phyloP scores from a whole-genome alignment of 2,113 vertebrate genomes.

The Amazona guildingii region DNA sequence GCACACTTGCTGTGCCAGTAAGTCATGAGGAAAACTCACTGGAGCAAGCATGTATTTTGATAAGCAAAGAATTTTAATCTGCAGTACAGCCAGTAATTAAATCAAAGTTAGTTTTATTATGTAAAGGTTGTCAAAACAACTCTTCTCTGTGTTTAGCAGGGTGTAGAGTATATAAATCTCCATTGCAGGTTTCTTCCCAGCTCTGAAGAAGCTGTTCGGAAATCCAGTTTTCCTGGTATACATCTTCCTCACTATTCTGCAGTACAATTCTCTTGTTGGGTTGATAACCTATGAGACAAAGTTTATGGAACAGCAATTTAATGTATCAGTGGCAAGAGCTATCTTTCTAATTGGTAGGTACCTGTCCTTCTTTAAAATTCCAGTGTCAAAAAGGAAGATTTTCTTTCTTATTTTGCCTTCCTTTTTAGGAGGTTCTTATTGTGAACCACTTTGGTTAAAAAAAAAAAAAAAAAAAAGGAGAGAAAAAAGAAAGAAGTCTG shows the following conservation, averaged over 20 bases:
- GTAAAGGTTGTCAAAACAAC: background rate
- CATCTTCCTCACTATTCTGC: slow-evolving; percentile 78
- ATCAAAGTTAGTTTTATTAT: background rate
- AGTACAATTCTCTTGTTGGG: slow-evolving; percentile 83
- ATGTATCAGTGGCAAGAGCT: slow-evolving; percentile 82
- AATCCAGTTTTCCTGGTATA: slow-evolving; percentile 80
- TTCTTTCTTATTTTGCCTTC: background rate
- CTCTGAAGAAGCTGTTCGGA: slow-evolving; percentile 80
- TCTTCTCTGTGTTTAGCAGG: slow-evolving; percentile 7
- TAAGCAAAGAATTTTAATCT: background rate
- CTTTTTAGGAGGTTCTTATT: background rate
- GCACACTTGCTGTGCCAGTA: background rate
- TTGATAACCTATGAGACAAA: slow-evolving; percentile 85
- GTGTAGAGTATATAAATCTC: slow-evolving; percentile 6
- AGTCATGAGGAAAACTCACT: background rate
- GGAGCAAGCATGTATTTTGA: background rate
- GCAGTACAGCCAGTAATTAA: background rate
- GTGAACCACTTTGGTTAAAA: background rate
- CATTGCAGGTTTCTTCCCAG: slow-evolving; percentile 81
- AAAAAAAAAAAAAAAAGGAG: background rate
- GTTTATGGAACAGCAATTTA: slow-evolving; percentile 91
- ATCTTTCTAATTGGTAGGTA: slow-evolving; percentile 88
- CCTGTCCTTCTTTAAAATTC: background rate
- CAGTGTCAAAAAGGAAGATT: background rate
- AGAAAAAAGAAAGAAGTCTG: background rate